Conservation (phyloP, 2,888 invertebrate genomes). For the Acleris cristana region DNA sequence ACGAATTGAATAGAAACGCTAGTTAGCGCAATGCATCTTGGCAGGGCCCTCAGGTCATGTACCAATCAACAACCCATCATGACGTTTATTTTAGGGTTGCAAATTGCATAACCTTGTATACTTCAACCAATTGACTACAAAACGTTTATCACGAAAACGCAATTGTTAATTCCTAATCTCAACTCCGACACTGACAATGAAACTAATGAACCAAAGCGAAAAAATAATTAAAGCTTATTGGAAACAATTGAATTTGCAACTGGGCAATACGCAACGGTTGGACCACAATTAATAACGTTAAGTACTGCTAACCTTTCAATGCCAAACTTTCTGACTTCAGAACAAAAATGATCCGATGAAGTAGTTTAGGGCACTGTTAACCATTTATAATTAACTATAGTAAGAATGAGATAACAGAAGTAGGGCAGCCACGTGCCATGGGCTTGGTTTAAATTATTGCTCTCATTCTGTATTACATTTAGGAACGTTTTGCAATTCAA, state of each 20-base stretch:
- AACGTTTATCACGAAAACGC: conserved; percentile 2
- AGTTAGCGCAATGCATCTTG: too few relatives aligned
- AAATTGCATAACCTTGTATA: too few relatives aligned
- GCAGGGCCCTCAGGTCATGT: too few relatives aligned
- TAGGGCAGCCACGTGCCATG: conserved; percentile 52
- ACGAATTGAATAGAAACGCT: too few relatives aligned
- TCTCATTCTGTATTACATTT: conserved; percentile 34
- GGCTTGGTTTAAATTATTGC: conserved; percentile 40
- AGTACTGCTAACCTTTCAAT: too few relatives aligned
- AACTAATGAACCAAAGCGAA: conserved; percentile 40
- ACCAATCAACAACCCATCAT: too few relatives aligned
- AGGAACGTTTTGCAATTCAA: conserved; percentile 45
- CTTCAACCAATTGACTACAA: neutral
- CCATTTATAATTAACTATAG: conserved; percentile 32
- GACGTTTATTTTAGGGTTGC: too few relatives aligned
- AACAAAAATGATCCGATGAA: too few relatives aligned
- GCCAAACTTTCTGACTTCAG: too few relatives aligned
- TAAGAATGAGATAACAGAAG: conserved; percentile 40
- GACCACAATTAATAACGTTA: conserved; percentile 28
- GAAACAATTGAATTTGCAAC: conserved; percentile 29
- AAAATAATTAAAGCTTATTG: conserved; percentile 38
- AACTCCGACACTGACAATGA: conserved; percentile 28
- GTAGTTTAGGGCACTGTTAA: conserved; percentile 1
- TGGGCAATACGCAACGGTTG: conserved; percentile 13
- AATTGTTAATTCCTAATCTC: conserved; percentile 4